A percentile compares a stretch with the other conserved stretches of the same genome.
Evolutionary conservation across 1,140 invertebrate species (phyloP).

Genomic region (Ladona fulva): DNA sequence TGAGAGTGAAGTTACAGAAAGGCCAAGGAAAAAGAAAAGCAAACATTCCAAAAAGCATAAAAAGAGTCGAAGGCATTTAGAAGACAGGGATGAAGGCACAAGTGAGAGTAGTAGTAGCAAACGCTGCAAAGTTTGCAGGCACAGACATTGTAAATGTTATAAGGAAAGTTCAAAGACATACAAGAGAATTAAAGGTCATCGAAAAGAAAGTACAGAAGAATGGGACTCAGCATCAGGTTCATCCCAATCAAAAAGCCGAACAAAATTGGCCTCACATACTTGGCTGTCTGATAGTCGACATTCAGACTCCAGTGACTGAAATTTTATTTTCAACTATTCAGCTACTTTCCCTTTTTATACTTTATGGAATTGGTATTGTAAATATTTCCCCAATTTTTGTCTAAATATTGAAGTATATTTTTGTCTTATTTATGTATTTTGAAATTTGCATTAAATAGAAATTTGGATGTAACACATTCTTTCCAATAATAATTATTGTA

Average conservation of each 20-base stretch:
- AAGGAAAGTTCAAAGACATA: not conserved
- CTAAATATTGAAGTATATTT: too few relatives aligned
- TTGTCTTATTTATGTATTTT: too few relatives aligned
- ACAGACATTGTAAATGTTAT: not conserved
- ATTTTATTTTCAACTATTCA: too few relatives aligned
- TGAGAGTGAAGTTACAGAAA: not conserved
- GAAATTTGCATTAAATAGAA: too few relatives aligned
- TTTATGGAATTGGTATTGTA: too few relatives aligned
- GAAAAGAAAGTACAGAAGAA: not conserved
- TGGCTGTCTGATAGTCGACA: not conserved
- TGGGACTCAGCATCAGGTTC: not conserved
- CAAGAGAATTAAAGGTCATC: not conserved
- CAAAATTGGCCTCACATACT: not conserved
- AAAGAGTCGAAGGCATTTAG: not conserved
- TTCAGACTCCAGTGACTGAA: not conserved
- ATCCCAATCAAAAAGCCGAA: not conserved
- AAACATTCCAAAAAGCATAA: not conserved
- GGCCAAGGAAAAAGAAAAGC: not conserved
- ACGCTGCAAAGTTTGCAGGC: not conserved
- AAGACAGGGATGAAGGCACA: not conserved
- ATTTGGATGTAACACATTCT: too few relatives aligned
- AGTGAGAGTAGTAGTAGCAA: not conserved
- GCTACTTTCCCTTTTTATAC: too few relatives aligned
- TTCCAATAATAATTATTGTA: too few relatives aligned
- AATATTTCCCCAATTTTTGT: too few relatives aligned